These are phyloP conservation scores for Crotalus viridis DNA, from an alignment of 2,113 vertebrate genomes.

Conservation along the genomic window DNA sequence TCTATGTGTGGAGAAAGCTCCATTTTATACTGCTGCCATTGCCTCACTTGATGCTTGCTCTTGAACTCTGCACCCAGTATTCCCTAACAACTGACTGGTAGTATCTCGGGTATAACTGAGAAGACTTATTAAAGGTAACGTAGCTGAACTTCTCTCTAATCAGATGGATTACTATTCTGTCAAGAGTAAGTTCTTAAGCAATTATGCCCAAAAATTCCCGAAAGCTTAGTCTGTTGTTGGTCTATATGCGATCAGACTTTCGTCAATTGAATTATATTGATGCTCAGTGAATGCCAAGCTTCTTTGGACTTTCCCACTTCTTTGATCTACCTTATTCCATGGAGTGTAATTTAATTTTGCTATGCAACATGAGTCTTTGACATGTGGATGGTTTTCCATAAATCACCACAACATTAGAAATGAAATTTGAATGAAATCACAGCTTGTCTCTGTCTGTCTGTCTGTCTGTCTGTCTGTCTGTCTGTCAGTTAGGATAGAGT, in stretches of 20 bases:
- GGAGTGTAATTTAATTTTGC: neutral
- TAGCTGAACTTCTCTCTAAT: neutral
- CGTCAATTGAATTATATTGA: neutral
- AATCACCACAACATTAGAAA: conserved; percentile 1
- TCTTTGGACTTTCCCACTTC: neutral
- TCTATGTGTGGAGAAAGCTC: neutral
- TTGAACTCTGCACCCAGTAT: neutral
- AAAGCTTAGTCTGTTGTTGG: neutral
- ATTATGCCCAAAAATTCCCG: neutral
- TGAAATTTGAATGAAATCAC: conserved; percentile 2
- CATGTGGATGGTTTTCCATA: neutral
- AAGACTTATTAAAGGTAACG: neutral
- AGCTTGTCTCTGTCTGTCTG: neutral
- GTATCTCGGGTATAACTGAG: neutral
- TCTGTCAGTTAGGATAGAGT: neutral
- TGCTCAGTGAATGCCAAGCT: neutral
- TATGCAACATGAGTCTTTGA: neutral
- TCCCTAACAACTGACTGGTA: neutral
- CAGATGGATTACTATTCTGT: neutral
- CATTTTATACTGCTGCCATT: neutral
- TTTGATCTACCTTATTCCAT: neutral
- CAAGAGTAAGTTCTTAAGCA: neutral
- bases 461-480: neutral
- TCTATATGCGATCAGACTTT: neutral
- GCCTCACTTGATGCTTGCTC: neutral